A percentile compares a stretch with the other conserved stretches of the same genome.
phyloP scores from a whole-genome alignment of 2,888 invertebrate species.

The Rambutsinella grinnellia region DNA sequence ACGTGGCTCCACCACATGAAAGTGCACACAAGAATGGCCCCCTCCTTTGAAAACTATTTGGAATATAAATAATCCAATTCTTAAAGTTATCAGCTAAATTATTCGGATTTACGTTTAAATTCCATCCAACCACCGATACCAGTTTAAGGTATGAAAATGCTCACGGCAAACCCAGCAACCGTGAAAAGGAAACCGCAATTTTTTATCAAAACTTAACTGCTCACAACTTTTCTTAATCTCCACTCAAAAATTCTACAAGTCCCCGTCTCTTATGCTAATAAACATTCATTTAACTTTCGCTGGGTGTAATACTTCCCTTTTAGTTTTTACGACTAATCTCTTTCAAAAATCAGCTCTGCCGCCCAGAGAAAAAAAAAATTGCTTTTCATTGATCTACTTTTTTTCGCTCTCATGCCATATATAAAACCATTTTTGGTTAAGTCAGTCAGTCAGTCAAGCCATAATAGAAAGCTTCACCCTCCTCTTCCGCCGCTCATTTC shows the following conservation, averaged over 20 bases:
- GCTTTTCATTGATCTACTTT: not conserved
- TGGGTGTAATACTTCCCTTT: not conserved
- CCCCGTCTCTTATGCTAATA: constrained; percentile 41
- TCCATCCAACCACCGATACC: not conserved
- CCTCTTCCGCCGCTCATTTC: constrained; percentile 43
- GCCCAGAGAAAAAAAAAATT: not conserved
- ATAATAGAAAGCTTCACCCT: constrained; percentile 14
- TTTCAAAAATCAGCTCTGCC: constrained; percentile 31
- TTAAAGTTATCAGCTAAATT: not conserved
- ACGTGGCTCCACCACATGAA: not conserved
- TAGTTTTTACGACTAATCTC: constrained; percentile 19
- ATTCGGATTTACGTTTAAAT: not conserved
- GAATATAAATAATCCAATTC: not conserved
- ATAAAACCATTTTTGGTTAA: not conserved
- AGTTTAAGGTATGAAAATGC: too few relatives aligned
- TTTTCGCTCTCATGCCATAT: not conserved
- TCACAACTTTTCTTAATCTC: constrained; percentile 30
- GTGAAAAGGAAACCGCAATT: not conserved
- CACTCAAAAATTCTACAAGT: not conserved
- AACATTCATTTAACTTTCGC: constrained; percentile 23
- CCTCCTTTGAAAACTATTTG: not conserved
- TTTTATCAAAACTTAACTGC: constrained; percentile 6
- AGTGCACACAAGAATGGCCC: not conserved
- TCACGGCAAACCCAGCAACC: too few relatives aligned
- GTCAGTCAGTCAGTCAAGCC: not conserved